Percentiles rank a stretch among this genome's conserved stretches.
phyloP scores from a whole-genome alignment of 1,140 invertebrate genomes.

The Paraescarpia echinospica region DNA sequence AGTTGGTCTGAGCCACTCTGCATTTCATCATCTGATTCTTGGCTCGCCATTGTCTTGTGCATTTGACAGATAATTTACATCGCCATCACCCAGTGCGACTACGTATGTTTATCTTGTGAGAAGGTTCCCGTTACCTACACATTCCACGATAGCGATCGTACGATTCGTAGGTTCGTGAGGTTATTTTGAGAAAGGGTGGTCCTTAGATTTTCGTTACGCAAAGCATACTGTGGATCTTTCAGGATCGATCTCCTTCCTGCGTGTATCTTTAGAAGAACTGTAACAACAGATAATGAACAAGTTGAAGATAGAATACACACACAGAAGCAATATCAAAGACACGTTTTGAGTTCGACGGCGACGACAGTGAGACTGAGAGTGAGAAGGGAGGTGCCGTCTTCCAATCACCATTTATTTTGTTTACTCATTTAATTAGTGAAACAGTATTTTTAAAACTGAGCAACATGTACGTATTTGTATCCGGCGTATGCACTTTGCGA shows the following conservation, averaged over 20 bases:
- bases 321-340: not conserved
- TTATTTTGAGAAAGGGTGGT: not conserved
- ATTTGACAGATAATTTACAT: not conserved
- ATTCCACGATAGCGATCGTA: not conserved
- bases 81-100: not conserved
- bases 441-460: not conserved
- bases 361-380: not conserved
- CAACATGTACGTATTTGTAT: not conserved
- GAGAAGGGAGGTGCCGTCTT: not conserved
- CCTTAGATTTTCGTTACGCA: not conserved
- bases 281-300: not conserved
- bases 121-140: not conserved
- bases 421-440: not conserved
- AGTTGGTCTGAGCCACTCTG: not conserved
- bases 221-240: not conserved
- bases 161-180: not conserved
- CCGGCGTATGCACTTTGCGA: not conserved
- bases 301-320: not conserved
- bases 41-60: constrained; percentile 3
- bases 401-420: not conserved
- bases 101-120: not conserved
- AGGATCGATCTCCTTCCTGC: not conserved
- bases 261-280: not conserved
- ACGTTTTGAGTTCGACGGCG: not conserved
- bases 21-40: not conserved